Evolutionary conservation across 92 coral and sea anemone species (phyloP), one percentile per base, ranked within the genome.

Genomic region (Bergia sp.): DNA sequence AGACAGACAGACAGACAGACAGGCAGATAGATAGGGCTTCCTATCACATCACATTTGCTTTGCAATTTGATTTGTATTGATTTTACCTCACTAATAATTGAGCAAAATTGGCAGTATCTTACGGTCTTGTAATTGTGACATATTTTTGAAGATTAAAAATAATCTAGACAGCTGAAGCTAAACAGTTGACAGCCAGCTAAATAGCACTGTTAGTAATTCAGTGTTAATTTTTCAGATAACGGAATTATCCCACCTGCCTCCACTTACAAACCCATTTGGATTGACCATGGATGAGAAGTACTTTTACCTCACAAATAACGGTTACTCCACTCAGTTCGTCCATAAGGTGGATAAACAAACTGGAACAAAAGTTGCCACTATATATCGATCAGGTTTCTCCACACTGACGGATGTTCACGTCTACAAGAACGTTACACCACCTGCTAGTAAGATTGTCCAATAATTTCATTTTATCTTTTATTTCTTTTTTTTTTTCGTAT

Each of bases 381-480:
- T 82, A 6, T 67, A 66, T 29, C 8, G 55, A n/a, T 0, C 86
- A 71, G 43, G 64, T 5, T 40, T 1, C 41, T 7, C 86, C 2
- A n/a, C 15, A 43, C 57, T 67, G 37, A 50, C 43, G 3, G 86
- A 43, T 7, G 18, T 82, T 3, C 86, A 82, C 12, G 64, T 44
- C 3, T 82, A 82, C 64, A 82, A 29, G 61, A 82, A 82, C 55
- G 44, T 82, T 41, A 82, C 86, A 67, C 86, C 86, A 20, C 86
- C 86, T 43, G 86, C 76, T 41, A 82, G 86, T 82, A 82, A 82
- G 86, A 13, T 50, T 13, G 29, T 18, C 69, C 29, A 13, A 61
- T 2, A 15, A 2, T 61, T 61, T 15, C 5, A 61, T 15, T 61
- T 50, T 12, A 50, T 10, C 57, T 10, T 53, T 53, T 53, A 53